These are phyloP conservation scores for Oxyruncus cristatus DNA, from an alignment of 2,113 vertebrate species.

Conservation along the genomic window DNA sequence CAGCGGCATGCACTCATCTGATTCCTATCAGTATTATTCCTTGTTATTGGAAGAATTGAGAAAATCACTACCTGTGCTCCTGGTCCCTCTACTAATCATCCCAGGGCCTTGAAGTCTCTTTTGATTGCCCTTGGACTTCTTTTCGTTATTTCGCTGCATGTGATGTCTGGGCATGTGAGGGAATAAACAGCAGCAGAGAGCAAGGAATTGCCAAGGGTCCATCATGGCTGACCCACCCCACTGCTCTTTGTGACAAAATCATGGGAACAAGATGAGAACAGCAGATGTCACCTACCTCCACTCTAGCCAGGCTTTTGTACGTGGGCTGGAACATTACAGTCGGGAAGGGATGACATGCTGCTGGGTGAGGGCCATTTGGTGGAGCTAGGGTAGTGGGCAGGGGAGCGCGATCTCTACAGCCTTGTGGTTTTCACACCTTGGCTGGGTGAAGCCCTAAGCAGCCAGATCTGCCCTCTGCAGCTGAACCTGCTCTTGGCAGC, in stretches of 20 bases:
- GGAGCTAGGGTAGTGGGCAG: rapidly evolving
- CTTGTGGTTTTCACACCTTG: rapidly evolving
- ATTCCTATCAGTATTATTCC: not conserved
- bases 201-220: not conserved
- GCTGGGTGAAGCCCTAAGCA: not conserved
- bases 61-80: not conserved
- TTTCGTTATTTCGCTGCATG: not conserved
- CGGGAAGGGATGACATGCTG: not conserved
- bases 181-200: rapidly evolving
- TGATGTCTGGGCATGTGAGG: not conserved
- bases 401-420: rapidly evolving
- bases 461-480: rapidly evolving
- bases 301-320: not conserved
- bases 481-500: not conserved
- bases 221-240: rapidly evolving
- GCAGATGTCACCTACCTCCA: rapidly evolving
- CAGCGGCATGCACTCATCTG: not conserved
- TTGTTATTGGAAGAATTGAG: not conserved
- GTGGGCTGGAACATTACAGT: not conserved
- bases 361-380: not conserved
- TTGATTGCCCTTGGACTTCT: not conserved
- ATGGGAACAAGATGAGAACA: not conserved
- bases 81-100: not conserved
- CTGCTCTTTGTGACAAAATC: rapidly evolving
- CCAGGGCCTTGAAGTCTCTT: not conserved